Percentiles rank a stretch among this genome's conserved stretches.
These are phyloP conservation scores for Oreochromis spilurus DNA, from an alignment of 2,113 vertebrate genomes.

Conservation along the genomic window DNA sequence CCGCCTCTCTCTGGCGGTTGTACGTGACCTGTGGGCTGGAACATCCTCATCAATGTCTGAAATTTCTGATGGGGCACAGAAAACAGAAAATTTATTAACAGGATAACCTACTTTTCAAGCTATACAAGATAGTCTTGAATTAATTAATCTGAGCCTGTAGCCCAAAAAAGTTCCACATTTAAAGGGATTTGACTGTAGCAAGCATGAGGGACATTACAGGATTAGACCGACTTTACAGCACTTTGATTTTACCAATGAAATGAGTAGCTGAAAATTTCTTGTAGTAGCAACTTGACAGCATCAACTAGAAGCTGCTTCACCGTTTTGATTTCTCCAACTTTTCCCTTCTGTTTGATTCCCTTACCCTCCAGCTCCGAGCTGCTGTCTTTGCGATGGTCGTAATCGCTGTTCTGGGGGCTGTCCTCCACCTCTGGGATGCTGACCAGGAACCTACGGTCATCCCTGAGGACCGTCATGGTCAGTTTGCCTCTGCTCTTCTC, in stretches of 20 bases:
- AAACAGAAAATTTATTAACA: background rate
- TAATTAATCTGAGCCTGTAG: background rate
- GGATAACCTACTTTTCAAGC: background rate
- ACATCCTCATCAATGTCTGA: conserved; percentile 81
- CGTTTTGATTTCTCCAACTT: background rate
- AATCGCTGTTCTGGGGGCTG: conserved; percentile 77
- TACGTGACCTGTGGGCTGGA: conserved; percentile 41
- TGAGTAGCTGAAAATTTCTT: background rate
- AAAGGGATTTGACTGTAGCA: background rate
- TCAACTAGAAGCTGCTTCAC: background rate
- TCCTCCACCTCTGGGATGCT: conserved; percentile 81
- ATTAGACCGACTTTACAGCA: background rate
- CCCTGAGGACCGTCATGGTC: conserved; percentile 84
- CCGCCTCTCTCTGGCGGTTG: conserved; percentile 56
- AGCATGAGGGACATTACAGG: background rate
- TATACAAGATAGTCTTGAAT: background rate
- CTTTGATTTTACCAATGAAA: background rate
- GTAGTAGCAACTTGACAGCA: background rate
- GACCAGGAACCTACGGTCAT: conserved; percentile 85
- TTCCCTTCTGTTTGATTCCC: background rate
- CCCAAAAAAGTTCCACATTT: background rate
- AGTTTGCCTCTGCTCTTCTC: conserved; percentile 85
- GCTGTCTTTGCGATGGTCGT: conserved; percentile 60
- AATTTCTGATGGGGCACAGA: conserved; percentile 75
- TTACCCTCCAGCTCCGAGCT: conserved; percentile 88